These are phyloP conservation scores for Cairina moschata DNA, from an alignment of 2,113 vertebrate species.

Conservation along the genomic window DNA sequence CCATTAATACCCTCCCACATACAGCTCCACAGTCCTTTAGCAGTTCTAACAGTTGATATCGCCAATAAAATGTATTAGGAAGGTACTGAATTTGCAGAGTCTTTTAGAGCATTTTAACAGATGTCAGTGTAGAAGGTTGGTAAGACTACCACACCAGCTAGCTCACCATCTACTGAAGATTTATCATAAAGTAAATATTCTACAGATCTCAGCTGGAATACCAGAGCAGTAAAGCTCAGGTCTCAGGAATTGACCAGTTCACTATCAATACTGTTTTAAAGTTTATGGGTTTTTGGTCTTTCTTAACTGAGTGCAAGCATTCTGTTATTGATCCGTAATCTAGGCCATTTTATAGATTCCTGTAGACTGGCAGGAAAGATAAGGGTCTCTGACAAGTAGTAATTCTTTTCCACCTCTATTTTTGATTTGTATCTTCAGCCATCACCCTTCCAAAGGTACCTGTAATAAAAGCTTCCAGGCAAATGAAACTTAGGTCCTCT, in stretches of 20 bases:
- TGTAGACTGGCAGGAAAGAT: neutral
- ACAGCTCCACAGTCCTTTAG: neutral
- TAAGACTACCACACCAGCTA: neutral
- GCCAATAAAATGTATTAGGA: neutral
- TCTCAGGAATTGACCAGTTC: neutral
- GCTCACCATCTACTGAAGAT: neutral
- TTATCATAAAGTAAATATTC: neutral
- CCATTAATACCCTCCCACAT: neutral
- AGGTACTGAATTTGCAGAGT: neutral
- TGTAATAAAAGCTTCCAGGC: constrained; percentile 3
- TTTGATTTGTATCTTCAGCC: constrained; percentile 11
- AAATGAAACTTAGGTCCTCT: neutral
- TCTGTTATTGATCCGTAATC: constrained; percentile 3
- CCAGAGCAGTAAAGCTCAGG: neutral
- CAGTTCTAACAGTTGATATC: neutral
- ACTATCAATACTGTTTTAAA: neutral
- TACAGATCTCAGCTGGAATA: neutral
- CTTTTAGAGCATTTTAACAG: neutral
- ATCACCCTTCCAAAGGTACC: neutral
- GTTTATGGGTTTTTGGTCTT: neutral
- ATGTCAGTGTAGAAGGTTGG: neutral
- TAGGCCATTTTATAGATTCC: neutral
- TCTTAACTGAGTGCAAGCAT: neutral
- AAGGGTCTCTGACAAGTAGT: constrained; percentile 21
- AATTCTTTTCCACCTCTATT: constrained; percentile 28